phyloP scores from a whole-genome alignment of 2,113 vertebrate genomes.

The Actinemys pallida region DNA sequence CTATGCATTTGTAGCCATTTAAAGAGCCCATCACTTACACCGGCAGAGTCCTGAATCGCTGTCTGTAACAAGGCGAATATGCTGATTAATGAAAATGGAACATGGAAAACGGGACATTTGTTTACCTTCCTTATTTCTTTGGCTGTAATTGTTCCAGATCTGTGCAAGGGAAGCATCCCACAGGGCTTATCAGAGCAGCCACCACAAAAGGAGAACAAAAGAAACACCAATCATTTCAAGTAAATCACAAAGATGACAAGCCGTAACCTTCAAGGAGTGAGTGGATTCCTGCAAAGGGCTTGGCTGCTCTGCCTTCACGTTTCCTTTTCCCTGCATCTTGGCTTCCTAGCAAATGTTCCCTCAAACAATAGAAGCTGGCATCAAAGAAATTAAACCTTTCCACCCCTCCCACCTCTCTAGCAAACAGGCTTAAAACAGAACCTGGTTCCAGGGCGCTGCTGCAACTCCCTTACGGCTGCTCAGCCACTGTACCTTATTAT shows the following conservation, averaged over 20 bases:
- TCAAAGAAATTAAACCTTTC: background rate
- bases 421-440: slow-evolving; percentile 37
- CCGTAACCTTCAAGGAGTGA: slow-evolving; percentile 64
- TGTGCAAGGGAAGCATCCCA: slow-evolving; percentile 52
- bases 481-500: background rate
- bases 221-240: slow-evolving; percentile 74
- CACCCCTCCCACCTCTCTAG: background rate
- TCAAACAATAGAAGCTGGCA: slow-evolving; percentile 64
- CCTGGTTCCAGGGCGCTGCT: background rate
- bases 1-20: slow-evolving; percentile 6
- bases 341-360: slow-evolving; percentile 56
- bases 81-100: background rate
- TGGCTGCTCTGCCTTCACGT: slow-evolving; percentile 59
- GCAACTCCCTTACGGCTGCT: too few relatives aligned
- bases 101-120: slow-evolving; percentile 48
- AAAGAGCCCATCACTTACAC: background rate
- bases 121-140: slow-evolving; percentile 28
- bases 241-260: slow-evolving; percentile 65
- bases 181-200: slow-evolving; percentile 62
- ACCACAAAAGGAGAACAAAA: slow-evolving; percentile 68
- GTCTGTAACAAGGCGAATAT: background rate
- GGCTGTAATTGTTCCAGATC: slow-evolving; percentile 45
- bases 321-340: slow-evolving; percentile 57
- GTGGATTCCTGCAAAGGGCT: slow-evolving; percentile 68
- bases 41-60: background rate